These are phyloP conservation scores for Tetragonisca angustula DNA, from an alignment of 2,888 invertebrate species.

Conservation along the genomic window DNA sequence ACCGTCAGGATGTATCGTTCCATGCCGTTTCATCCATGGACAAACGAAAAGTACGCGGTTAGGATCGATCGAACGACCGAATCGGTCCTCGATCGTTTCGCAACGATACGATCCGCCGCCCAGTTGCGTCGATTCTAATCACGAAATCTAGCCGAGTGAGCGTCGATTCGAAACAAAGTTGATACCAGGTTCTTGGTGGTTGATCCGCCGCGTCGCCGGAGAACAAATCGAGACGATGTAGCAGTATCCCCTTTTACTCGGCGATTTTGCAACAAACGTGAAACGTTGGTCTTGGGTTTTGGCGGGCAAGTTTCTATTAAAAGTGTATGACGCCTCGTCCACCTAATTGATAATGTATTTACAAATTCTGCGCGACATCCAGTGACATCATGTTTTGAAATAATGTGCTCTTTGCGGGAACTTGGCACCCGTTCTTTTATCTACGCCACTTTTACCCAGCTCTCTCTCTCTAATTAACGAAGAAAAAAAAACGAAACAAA, in stretches of 20 bases:
- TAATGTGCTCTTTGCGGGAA: slow-evolving; percentile 61
- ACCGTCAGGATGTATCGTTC: slow-evolving; percentile 62
- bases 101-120: too few species aligned
- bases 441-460: too few species aligned
- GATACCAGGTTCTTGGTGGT: neutral
- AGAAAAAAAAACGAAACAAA: too few species aligned
- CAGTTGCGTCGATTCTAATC: neutral
- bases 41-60: neutral
- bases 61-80: too few species aligned
- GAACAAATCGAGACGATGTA: neutral
- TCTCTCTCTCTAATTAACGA: neutral
- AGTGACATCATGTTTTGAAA: slow-evolving; percentile 72
- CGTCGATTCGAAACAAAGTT: neutral
- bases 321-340: slow-evolving; percentile 61
- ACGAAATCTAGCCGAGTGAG: too few species aligned
- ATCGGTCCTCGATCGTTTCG: neutral
- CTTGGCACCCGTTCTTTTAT: slow-evolving; percentile 57
- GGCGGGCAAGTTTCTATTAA: slow-evolving; percentile 57
- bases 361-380: slow-evolving; percentile 42
- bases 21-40: slow-evolving; percentile 39
- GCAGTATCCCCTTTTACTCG: neutral
- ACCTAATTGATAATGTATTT: slow-evolving; percentile 66
- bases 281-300: slow-evolving; percentile 29
- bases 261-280: slow-evolving; percentile 55
- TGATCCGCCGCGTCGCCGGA: neutral